These are phyloP conservation scores for Epinephelus awoara DNA, from an alignment of 2,797 vertebrate species.

Conservation along the genomic window DNA sequence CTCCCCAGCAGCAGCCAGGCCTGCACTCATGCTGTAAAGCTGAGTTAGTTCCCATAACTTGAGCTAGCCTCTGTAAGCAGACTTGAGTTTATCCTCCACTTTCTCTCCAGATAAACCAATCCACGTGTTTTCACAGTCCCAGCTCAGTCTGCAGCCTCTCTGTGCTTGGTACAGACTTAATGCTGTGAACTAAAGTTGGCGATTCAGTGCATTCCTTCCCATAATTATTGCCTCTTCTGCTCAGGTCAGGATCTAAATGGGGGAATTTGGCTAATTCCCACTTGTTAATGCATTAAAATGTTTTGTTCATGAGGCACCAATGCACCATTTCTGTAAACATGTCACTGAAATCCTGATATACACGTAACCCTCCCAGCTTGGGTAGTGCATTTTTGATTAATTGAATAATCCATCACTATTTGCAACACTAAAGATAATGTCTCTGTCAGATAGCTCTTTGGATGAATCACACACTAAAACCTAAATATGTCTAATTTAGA, in stretches of 20 bases:
- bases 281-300: constrained; percentile 15
- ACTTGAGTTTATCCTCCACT: constrained; percentile 59
- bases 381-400: not conserved
- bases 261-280: constrained; percentile 18
- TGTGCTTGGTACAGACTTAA: constrained; percentile 69
- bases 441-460: not conserved
- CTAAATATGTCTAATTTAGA: not conserved
- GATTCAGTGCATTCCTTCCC: constrained; percentile 55
- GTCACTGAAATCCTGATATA: not conserved
- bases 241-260: constrained; percentile 34
- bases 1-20: not conserved
- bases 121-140: constrained; percentile 69
- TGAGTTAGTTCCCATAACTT: constrained; percentile 33
- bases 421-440: not conserved
- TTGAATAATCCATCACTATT: not conserved
- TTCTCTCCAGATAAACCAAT: constrained; percentile 67
- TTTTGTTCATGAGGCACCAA: not conserved
- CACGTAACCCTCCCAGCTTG: not conserved
- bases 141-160: constrained; percentile 48
- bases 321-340: constrained; percentile 23
- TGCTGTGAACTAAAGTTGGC: constrained; percentile 47
- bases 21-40: constrained; percentile 7
- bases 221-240: constrained; percentile 34
- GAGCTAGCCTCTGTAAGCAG: constrained; percentile 5
- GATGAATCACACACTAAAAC: not conserved